These are phyloP conservation scores for Cossypha polioptera DNA, from an alignment of 2,797 vertebrate species.

Conservation along the genomic window DNA sequence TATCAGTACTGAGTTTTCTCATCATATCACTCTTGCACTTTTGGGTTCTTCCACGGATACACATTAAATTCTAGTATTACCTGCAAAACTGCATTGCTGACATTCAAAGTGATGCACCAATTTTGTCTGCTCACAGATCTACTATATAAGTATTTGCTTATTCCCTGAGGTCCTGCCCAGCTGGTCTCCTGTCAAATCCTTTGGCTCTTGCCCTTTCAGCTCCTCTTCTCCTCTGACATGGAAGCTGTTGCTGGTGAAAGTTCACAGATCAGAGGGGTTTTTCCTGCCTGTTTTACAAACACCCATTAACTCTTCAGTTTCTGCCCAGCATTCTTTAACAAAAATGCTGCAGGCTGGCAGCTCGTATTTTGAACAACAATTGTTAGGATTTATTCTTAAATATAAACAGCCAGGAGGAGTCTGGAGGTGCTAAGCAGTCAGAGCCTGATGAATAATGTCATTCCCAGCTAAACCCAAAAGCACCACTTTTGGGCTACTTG, in stretches of 20 bases:
- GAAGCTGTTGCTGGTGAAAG: neutral
- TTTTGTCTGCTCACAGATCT: neutral
- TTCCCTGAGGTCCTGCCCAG: neutral
- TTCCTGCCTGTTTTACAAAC: conserved; percentile 15
- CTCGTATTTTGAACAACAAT: neutral
- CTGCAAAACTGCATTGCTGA: neutral
- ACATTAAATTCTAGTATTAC: neutral
- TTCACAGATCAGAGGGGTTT: neutral
- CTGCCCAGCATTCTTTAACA: neutral
- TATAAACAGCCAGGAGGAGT: neutral
- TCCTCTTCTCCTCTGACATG: neutral
- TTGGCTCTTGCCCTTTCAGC: neutral
- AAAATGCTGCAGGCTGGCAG: neutral
- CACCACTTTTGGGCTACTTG: neutral
- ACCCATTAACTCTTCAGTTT: neutral
- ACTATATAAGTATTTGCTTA: neutral
- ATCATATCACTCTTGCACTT: neutral
- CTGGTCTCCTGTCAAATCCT: conserved; percentile 9
- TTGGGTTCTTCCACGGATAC: neutral
- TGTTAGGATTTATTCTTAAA: conserved; percentile 40
- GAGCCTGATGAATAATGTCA: neutral
- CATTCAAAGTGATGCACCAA: neutral
- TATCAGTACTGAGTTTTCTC: neutral
- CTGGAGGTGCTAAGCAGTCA: neutral
- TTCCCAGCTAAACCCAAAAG: neutral